Base-by-base conservation (phyloP, 2,113 vertebrate genomes). In the Penelope pileata region DNA sequence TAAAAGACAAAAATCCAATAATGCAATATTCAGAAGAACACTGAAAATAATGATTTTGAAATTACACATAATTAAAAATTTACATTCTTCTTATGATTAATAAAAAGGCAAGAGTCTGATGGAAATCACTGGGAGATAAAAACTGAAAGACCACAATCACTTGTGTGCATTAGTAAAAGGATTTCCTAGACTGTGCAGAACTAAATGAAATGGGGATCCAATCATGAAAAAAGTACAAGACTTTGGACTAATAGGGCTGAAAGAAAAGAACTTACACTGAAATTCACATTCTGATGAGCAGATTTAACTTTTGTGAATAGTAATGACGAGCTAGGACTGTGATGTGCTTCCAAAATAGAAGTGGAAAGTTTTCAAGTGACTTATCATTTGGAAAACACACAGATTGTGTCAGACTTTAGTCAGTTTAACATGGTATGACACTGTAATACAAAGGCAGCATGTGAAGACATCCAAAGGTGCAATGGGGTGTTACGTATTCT, bases 31-130 rank as follows among this genome's bases (percentile, higher is more conserved):
- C 40, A 48, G 34, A 76, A 94, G 96, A 97, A 91, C 5, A n/a
- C 3, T 40, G 32, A 96, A 92, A 90, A 82, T 70, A 89, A 89
- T 84, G 23, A 75, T 89, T 96, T 91, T 66, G 17, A 96, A 95
- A 97, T 95, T 84, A 79, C 66, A 88, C 36, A 73, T 91, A 94
- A 96, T 92, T 95, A 76, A 7, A 42, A 68, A 72, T 90, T 89
- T 93, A 53, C 34, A 74, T 90, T 90, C 60, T 83, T 82, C 45
- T 59, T 54, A 59, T 59, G 15, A 75, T 73, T 91, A 76, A 60
- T 79, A 69, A 75, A 88, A 86, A 76, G 5, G 3, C 8, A 53
- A 66, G 53, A 88, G 10, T 67, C 16, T 84, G 16, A 75, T 43
- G 27, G 58, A 91, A 91, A 78, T 6, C 43, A 76, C 18, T 34